A percentile compares a stretch with the other conserved stretches of the same genome.
phyloP scores from a whole-genome alignment of 1,140 invertebrate species.

The Hyposmocoma kahamanoa region DNA sequence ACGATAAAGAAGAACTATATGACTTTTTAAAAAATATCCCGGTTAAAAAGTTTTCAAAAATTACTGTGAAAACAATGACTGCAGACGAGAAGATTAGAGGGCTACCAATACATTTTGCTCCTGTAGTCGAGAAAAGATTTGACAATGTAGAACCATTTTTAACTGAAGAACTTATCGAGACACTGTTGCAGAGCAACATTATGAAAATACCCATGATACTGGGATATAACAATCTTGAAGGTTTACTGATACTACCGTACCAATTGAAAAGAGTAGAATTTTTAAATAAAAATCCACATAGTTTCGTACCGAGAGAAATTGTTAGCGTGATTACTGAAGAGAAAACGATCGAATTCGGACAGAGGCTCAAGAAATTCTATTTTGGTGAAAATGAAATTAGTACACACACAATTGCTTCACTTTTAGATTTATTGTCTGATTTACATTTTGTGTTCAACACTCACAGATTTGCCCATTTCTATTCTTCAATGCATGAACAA shows the following conservation, averaged over 20 bases:
- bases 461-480: conserved; percentile 52
- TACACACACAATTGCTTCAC: conserved; percentile 25
- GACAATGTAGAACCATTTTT: conserved; percentile 48
- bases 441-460: conserved; percentile 50
- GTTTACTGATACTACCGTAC: conserved; percentile 52
- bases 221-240: conserved; percentile 77
- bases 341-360: conserved; percentile 42
- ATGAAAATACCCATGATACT: conserved; percentile 75
- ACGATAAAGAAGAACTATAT: conserved; percentile 52
- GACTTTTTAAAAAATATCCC: conserved; percentile 64
- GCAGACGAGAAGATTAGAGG: conserved; percentile 48
- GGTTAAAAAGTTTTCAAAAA: conserved; percentile 43
- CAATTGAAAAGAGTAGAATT: conserved; percentile 35
- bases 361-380: conserved; percentile 67
- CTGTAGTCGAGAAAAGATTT: conserved; percentile 64
- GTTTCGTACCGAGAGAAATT: conserved; percentile 51
- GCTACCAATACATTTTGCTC: conserved; percentile 57
- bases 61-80: conserved; percentile 35
- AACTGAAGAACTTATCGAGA: conserved; percentile 44
- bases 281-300: conserved; percentile 42
- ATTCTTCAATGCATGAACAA: conserved; percentile 25
- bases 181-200: conserved; percentile 52
- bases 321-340: conserved; percentile 25
- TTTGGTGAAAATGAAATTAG: conserved; percentile 49
- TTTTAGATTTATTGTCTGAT: conserved; percentile 46